These are phyloP conservation scores for Agelas oroides DNA, from an alignment of 37 sponge, comb jelly and placozoan genomes.

Conservation along the genomic window DNA sequence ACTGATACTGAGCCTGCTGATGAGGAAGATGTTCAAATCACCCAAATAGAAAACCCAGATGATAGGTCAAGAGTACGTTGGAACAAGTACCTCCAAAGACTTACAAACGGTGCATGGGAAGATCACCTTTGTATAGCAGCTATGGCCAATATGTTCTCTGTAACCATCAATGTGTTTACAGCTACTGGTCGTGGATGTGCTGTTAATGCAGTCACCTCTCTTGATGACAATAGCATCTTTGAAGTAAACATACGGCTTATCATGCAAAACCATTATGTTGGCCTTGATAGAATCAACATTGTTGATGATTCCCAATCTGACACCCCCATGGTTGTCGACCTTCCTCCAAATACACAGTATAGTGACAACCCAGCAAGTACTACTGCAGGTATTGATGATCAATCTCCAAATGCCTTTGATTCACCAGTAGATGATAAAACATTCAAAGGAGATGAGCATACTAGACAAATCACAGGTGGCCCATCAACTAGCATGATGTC, in stretches of 20 bases:
- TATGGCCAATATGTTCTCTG: neutral
- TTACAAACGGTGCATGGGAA: slow-evolving; percentile 35
- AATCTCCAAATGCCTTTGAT: neutral
- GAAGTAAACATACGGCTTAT: neutral
- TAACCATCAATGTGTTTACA: slow-evolving; percentile 11
- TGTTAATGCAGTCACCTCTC: no score
- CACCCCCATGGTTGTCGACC: no score
- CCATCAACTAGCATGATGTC: slow-evolving; percentile 12
- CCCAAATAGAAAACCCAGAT: slow-evolving; percentile 1
- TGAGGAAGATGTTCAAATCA: neutral
- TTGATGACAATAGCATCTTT: no score
- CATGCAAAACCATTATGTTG: neutral
- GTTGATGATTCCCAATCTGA: no score
- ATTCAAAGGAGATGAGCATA: slow-evolving; percentile 30
- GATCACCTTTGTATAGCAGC: slow-evolving; percentile 1
- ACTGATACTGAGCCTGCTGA: slow-evolving; percentile 17
- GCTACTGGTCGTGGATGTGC: no score
- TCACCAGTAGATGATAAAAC: slow-evolving; percentile 4
- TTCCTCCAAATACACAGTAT: no score
- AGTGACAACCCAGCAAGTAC: no score
- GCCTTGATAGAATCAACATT: neutral
- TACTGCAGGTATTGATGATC: neutral
- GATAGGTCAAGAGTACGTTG: neutral
- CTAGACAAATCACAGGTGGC: slow-evolving; percentile 17
- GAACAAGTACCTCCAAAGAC: slow-evolving; percentile 1